A percentile compares a stretch with the other conserved stretches of the same genome.
phyloP scores from a whole-genome alignment of 2,797 vertebrate genomes.

The Danio jaintianensis region DNA sequence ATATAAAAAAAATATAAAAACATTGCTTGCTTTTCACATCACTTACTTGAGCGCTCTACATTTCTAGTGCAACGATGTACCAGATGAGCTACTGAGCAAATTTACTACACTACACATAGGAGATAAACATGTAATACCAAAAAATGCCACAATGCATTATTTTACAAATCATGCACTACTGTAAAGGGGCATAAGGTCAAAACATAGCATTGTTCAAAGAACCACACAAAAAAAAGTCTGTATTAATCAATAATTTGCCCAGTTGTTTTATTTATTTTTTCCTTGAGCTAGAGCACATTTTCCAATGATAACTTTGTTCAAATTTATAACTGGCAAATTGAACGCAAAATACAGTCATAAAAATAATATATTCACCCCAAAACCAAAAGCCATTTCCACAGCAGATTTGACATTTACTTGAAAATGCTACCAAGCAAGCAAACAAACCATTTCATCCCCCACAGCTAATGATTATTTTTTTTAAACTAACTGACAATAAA shows the following conservation, averaged over 20 bases:
- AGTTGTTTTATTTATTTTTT: too few species aligned
- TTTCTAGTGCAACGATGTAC: too few species aligned
- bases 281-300: neutral
- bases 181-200: neutral
- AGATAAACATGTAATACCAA: too few species aligned
- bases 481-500: slow-evolving; percentile 48
- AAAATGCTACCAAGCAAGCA: slow-evolving; percentile 16
- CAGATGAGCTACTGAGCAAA: neutral
- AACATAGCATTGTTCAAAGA: neutral
- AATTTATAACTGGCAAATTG: slow-evolving; percentile 1
- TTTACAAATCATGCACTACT: neutral
- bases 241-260: too few species aligned
- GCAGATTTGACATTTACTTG: slow-evolving; percentile 30
- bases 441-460: slow-evolving; percentile 20
- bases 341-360: neutral
- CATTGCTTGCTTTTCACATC: too few species aligned
- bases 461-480: slow-evolving; percentile 36
- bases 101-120: too few species aligned
- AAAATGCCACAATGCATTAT: too few species aligned
- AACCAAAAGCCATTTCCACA: slow-evolving; percentile 9
- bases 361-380: neutral
- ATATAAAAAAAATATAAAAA: too few species aligned
- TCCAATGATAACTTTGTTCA: neutral
- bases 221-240: neutral
- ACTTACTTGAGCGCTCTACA: too few species aligned